Base-by-base conservation (phyloP, 2,888 invertebrate genomes). In the Cryptocephalus moraei region DNA sequence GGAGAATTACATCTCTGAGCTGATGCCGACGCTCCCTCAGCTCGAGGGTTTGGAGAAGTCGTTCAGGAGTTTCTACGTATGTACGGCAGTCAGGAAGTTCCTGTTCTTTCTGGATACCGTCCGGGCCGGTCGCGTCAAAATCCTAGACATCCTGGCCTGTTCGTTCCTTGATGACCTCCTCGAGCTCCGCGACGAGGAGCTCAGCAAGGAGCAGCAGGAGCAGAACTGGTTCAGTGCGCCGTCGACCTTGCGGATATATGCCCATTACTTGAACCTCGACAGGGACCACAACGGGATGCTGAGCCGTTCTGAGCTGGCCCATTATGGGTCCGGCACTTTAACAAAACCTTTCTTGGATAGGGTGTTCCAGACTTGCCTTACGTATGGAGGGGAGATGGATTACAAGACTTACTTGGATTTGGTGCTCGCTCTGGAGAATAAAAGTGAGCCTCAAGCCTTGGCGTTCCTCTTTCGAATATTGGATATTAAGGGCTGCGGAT, bases 361-460 rank as follows among this genome's bases (percentile, higher is more conserved):
- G 34, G 90, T 96, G 0, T 96, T 94, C 72, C 92, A 95, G 67
- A 94, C 94, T 62, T 94, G 92, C 62, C 78, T 94, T 4, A 96
- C 95, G 0, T 95, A 93, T 67, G 90, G 92, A 58, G 90, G 89
- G 1, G 91, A 92, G 71, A 91, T 92, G 89, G 96, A 97, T 72
- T 97, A 95, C 73, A 95, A 95, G 72, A 92, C 93, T 0, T 97
- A 93, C 68, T 73, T 97, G 22, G 94, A 96, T 67, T 84, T 97
- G 67, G 92, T 94, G 0, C 75, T 96, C 33, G 95, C 95, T 0
- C 71, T 95, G 54, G 94, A 95, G 71, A 93, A 95, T 73, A 78
- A 91, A 13, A 80, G 84, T 52, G 94, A 95, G 66, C 91, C 93
- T 0, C 91, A 93, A 57, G 86, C 94, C 0, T 73, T 95, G 22